Base-by-base conservation (phyloP, 2,888 invertebrate species). In the Ophion obscuratus region DNA sequence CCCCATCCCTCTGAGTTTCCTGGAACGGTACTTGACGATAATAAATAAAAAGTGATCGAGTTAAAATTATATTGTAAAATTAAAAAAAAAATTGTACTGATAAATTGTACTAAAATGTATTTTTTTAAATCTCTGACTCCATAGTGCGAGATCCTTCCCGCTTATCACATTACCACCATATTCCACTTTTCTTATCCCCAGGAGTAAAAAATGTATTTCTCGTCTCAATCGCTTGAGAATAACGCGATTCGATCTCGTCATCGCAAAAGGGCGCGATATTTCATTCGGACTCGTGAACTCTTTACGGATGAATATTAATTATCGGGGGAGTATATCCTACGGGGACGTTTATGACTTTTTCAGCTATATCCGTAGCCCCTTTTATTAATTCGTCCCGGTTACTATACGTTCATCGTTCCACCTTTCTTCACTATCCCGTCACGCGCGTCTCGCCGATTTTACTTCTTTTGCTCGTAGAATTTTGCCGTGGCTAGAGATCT, bases 391-490 rank as follows among this genome's bases (percentile, higher is more conserved):
- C 82, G 78, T 85, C 75, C 17, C 79, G 79, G 66, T 67, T 24
- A 78, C 81, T 73, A 10, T 78, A 64, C 74, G 59, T 79, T 78
- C 71, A 66, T 73, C 66, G 74, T 57, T 84, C 59, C 36, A 36
- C 64, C 62, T 70, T 57, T 81, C 68, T 79, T 61, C n/a, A 24
- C 61, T 62, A 67, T 64, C 77, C 40, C 62, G 70, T 57, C 59
- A 87, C 71, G 67, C 62, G 64, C 59, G 67, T 75, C 59, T 82
- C 40, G 77, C 81, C 67, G 11, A 64, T 53, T 66, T 77, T 80
- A 79, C 77, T 82, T 88, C 87, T 88, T 86, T 84, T 84, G 83
- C 84, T 75, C 85, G 66, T 76, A 66, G 66, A 80, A 73, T 83
- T 78, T 67, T 57, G 68, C 83, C 80, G 47, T 44, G 78, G 40